phyloP scores from a whole-genome alignment of 2,797 vertebrate genomes.

The Darevskia nairensis region DNA sequence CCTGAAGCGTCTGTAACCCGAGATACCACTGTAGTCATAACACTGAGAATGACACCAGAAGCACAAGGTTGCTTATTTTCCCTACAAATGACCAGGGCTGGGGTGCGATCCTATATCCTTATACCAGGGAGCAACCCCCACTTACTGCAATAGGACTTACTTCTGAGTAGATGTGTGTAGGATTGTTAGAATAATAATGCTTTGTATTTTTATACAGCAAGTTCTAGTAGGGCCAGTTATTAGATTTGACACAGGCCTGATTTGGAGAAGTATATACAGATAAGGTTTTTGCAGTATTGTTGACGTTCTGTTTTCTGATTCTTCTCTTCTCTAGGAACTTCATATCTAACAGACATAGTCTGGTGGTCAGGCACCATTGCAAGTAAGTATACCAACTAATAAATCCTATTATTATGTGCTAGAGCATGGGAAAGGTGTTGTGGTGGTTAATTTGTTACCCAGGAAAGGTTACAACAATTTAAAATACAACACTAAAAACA shows the following conservation, averaged over 20 bases:
- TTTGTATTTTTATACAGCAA: background rate
- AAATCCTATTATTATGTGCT: background rate
- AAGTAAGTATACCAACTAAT: conserved; percentile 84
- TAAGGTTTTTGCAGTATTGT: background rate
- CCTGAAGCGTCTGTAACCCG: too few relatives aligned
- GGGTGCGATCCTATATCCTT: too few relatives aligned
- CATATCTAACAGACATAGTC: conserved; percentile 89
- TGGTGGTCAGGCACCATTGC: conserved; percentile 95
- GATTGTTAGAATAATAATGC: background rate
- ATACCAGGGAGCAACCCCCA: too few relatives aligned
- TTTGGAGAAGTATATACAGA: background rate
- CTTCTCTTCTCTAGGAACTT: conserved; percentile 81
- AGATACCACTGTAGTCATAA: background rate
- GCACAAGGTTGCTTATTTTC: background rate
- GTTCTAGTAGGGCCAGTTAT: background rate
- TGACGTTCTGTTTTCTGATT: conserved; percentile 28
- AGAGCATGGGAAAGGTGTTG: background rate
- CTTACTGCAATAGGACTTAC: too few relatives aligned
- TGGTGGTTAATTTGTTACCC: too few relatives aligned
- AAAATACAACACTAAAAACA: too few relatives aligned
- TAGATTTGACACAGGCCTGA: background rate
- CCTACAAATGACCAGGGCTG: background rate
- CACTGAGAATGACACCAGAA: background rate
- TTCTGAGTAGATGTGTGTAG: too few relatives aligned
- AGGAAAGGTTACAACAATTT: too few relatives aligned